These are phyloP conservation scores for Cyclura pinguis DNA, from an alignment of 2,797 vertebrate species.

Conservation along the genomic window DNA sequence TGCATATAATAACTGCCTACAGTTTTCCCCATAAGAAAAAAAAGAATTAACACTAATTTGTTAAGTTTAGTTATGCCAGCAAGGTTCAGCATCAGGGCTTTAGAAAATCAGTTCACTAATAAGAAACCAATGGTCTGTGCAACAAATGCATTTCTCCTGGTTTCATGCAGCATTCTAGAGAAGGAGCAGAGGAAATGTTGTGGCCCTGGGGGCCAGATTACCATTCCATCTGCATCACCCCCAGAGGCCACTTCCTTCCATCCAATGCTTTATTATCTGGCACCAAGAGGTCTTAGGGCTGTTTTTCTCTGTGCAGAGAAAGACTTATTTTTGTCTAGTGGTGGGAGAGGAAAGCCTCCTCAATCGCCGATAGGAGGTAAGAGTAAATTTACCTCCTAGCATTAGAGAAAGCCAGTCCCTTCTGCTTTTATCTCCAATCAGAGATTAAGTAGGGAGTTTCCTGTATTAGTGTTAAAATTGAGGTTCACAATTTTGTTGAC, in stretches of 20 bases:
- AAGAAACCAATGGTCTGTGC: background rate
- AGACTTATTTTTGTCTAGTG: background rate
- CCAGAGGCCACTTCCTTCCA: too few relatives aligned
- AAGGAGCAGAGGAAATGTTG: background rate
- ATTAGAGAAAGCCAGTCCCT: background rate
- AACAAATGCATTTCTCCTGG: background rate
- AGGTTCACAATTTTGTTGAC: background rate
- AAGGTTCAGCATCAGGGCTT: background rate
- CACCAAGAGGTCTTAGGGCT: background rate
- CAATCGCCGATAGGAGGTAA: background rate
- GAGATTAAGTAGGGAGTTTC: background rate
- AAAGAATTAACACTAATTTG: slow-evolving; percentile 10
- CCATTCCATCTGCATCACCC: background rate
- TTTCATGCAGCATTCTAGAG: background rate
- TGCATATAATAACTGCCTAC: slow-evolving; percentile 18
- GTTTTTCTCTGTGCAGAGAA: background rate
- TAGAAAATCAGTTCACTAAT: background rate
- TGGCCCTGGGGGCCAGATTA: background rate
- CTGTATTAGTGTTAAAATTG: too few relatives aligned
- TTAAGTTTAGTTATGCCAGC: background rate
- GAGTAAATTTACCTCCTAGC: background rate
- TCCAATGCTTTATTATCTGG: too few relatives aligned
- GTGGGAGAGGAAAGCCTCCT: background rate
- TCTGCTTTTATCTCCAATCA: background rate
- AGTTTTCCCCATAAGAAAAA: background rate